phyloP scores from a whole-genome alignment of 2,113 vertebrate species.

The Mesoclemmys tuberculata region DNA sequence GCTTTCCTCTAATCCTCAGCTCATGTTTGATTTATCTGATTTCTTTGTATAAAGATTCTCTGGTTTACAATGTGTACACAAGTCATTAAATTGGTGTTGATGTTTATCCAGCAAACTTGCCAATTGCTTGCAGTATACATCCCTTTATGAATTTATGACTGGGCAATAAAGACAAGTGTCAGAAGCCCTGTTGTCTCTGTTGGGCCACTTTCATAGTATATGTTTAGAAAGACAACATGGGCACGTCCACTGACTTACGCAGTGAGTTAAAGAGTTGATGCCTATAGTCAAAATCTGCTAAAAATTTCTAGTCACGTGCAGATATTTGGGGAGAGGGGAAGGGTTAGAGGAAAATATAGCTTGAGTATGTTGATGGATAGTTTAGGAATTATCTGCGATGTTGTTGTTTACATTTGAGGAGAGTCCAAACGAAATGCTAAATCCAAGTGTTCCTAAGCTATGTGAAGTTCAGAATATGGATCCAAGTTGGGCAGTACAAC shows the following conservation, averaged over 20 bases:
- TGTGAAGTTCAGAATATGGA: constrained; percentile 69
- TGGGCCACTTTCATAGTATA: constrained; percentile 71
- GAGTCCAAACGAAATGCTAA: constrained; percentile 65
- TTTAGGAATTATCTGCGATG: constrained; percentile 52
- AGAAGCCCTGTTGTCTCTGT: constrained; percentile 65
- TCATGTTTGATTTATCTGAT: constrained; percentile 83
- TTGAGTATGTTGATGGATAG: constrained; percentile 42
- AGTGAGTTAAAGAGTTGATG: constrained; percentile 31
- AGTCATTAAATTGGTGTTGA: constrained; percentile 83
- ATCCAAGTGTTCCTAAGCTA: constrained; percentile 37
- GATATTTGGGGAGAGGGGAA: constrained; percentile 20
- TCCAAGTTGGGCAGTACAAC: constrained; percentile 71
- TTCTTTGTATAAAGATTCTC: constrained; percentile 83
- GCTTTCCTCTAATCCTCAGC: constrained; percentile 72
- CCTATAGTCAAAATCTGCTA: constrained; percentile 49
- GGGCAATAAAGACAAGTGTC: constrained; percentile 83
- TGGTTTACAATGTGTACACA: constrained; percentile 86
- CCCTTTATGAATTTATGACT: constrained; percentile 87
- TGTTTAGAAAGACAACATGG: constrained; percentile 39
- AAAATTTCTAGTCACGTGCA: constrained; percentile 18
- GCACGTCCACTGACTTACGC: constrained; percentile 27
- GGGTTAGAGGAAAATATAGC: constrained; percentile 29
- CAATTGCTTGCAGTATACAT: constrained; percentile 75
- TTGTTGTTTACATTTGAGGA: constrained; percentile 51
- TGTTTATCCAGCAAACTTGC: constrained; percentile 88